Percentiles rank a stretch among this genome's conserved stretches.
These are phyloP conservation scores for Thunnus thynnus DNA, from an alignment of 2,113 vertebrate species.

Conservation along the genomic window DNA sequence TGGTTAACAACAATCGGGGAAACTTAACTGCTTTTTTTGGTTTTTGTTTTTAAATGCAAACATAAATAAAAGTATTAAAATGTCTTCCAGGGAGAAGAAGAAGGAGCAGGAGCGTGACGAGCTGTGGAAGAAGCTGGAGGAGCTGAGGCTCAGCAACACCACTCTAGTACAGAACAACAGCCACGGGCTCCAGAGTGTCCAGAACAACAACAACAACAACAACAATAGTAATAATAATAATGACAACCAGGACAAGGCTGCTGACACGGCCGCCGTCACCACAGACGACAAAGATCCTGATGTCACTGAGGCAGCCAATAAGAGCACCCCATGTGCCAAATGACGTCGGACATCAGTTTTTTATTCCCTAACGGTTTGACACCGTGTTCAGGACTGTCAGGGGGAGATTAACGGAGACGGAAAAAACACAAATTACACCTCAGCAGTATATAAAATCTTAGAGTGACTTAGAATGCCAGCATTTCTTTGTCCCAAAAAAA, in stretches of 20 bases:
- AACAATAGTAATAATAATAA: conserved; percentile 50
- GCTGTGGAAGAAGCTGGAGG: conserved; percentile 94
- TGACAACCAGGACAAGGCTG: conserved; percentile 53
- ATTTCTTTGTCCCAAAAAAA: conserved; percentile 79
- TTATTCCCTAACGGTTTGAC: conserved; percentile 80
- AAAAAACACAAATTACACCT: conserved; percentile 85
- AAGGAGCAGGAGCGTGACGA: conserved; percentile 97
- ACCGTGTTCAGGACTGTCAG: conserved; percentile 64
- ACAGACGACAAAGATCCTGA: conserved; percentile 43
- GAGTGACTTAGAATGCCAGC: conserved; percentile 78
- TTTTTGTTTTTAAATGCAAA: background rate
- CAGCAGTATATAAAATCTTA: conserved; percentile 85
- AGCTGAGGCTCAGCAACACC: conserved; percentile 87
- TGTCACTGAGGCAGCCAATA: conserved; percentile 6
- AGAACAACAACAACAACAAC: conserved; percentile 83
- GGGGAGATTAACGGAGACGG: conserved; percentile 53
- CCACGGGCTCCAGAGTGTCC: conserved; percentile 84
- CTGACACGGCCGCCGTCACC: background rate
- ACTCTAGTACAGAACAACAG: conserved; percentile 89
- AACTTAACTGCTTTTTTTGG: no score
- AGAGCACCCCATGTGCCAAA: conserved; percentile 84
- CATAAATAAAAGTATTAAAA: background rate
- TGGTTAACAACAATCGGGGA: no score
- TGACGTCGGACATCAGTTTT: conserved; percentile 72
- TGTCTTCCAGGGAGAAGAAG: conserved; percentile 92